A percentile compares a stretch with the other conserved stretches of the same genome.
Evolutionary conservation across 1,140 invertebrate genomes (phyloP).

Genomic region (Colletes gigas): DNA sequence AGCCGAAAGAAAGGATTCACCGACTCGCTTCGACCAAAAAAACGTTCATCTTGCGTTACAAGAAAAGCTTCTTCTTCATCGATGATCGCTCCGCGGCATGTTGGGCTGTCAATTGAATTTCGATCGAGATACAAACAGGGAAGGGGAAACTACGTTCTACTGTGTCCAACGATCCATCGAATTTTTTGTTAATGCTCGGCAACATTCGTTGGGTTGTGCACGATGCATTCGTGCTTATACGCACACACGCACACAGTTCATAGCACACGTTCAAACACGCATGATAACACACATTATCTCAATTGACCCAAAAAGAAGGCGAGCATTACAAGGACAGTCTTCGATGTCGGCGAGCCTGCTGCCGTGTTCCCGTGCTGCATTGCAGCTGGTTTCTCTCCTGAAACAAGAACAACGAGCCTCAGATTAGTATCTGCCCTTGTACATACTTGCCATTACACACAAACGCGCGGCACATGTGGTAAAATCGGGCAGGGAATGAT

Average conservation of each 20-base stretch:
- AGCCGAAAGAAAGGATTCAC: background rate
- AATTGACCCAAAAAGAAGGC: conserved; percentile 78
- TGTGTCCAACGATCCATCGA: conserved; percentile 46
- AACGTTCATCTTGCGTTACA: background rate
- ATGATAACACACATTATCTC: conserved; percentile 77
- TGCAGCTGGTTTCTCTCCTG: conserved; percentile 91
- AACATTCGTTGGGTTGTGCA: conserved; percentile 1
- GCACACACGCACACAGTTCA: conserved; percentile 1
- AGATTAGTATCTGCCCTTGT: conserved; percentile 17
- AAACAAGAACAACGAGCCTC: conserved; percentile 72
- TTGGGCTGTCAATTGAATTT: conserved; percentile 13
- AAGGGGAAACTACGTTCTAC: conserved; percentile 11
- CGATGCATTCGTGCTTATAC: background rate
- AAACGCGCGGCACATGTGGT: too few species aligned
- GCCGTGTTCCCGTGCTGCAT: conserved; percentile 89
- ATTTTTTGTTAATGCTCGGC: conserved; percentile 33
- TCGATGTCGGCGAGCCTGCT: conserved; percentile 76
- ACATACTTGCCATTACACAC: too few species aligned
- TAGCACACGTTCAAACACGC: conserved; percentile 24
- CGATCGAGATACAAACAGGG: conserved; percentile 32
- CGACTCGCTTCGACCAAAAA: background rate
- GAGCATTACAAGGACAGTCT: conserved; percentile 76
- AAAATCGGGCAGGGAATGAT: too few species aligned
- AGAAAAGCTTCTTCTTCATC: conserved; percentile 16
- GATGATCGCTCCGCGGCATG: conserved; percentile 21